Conservation (phyloP, 2,797 vertebrate genomes). For the Sebastes wilsoni region DNA sequence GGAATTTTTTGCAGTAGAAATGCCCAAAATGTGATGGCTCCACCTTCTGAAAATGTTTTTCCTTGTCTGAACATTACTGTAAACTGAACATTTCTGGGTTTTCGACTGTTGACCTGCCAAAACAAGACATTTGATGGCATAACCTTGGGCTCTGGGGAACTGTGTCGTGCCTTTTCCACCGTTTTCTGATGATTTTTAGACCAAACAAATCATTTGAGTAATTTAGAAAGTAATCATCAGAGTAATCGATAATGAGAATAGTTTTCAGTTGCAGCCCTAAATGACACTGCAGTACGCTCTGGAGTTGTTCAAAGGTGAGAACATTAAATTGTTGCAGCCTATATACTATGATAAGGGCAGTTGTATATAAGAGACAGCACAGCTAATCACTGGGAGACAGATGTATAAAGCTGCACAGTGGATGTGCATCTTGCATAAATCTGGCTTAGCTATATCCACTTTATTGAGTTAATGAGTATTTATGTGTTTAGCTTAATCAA, state of each 20-base stretch:
- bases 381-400: not conserved
- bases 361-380: not conserved
- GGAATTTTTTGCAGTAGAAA: not conserved
- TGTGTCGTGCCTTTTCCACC: no score
- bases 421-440: not conserved
- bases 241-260: not conserved
- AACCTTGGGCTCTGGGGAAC: not conserved
- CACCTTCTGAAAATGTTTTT: not conserved
- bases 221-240: not conserved
- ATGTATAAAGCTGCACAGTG: not conserved
- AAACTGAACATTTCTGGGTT: no score
- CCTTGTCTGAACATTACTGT: not conserved
- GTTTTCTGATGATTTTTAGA: not conserved
- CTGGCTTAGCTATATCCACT: not conserved
- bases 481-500: not conserved
- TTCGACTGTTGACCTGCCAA: not conserved
- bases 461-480: slow-evolving; percentile 4
- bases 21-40: not conserved
- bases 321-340: not conserved
- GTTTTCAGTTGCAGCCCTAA: not conserved
- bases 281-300: not conserved
- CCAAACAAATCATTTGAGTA: not conserved
- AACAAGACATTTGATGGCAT: not conserved
- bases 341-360: not conserved
- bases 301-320: not conserved